Evolutionary conservation across 2,113 vertebrate species (phyloP).

Genomic region (Tricholaema leucomelas): DNA sequence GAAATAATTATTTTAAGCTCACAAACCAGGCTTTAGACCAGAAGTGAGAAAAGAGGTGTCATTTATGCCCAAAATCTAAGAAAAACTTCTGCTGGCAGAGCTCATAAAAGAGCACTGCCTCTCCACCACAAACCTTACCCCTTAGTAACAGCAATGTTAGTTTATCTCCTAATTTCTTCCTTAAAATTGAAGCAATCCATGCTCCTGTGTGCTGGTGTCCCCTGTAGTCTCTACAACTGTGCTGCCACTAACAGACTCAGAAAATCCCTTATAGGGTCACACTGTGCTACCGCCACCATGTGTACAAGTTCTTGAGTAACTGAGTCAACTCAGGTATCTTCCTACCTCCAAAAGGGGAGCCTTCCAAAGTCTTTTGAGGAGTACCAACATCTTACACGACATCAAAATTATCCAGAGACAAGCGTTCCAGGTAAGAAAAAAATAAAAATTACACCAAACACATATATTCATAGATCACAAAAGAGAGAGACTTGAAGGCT

Average conservation of each 20-base stretch:
- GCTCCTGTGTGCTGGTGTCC: not conserved
- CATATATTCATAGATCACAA: not conserved
- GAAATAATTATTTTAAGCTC: not conserved
- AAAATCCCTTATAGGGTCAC: accelerated
- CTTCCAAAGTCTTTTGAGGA: not conserved
- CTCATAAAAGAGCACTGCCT: not conserved
- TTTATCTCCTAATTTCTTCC: not conserved
- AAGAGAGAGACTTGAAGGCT: not conserved
- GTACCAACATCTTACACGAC: not conserved
- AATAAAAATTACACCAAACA: not conserved
- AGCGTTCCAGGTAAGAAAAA: not conserved
- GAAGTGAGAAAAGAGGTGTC: not conserved
- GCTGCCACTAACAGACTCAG: not conserved
- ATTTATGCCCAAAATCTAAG: not conserved
- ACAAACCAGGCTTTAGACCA: not conserved
- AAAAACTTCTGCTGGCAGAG: not conserved
- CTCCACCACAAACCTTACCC: not conserved
- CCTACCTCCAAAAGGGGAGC: not conserved
- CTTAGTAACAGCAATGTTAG: not conserved
- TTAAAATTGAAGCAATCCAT: not conserved
- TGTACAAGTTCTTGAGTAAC: not conserved
- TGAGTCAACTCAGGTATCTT: not conserved
- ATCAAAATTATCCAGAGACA: not conserved
- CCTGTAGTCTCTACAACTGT: not conserved
- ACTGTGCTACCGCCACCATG: not conserved